phyloP scores from a whole-genome alignment of 1,140 invertebrate genomes.

The Cyclina sinensis region DNA sequence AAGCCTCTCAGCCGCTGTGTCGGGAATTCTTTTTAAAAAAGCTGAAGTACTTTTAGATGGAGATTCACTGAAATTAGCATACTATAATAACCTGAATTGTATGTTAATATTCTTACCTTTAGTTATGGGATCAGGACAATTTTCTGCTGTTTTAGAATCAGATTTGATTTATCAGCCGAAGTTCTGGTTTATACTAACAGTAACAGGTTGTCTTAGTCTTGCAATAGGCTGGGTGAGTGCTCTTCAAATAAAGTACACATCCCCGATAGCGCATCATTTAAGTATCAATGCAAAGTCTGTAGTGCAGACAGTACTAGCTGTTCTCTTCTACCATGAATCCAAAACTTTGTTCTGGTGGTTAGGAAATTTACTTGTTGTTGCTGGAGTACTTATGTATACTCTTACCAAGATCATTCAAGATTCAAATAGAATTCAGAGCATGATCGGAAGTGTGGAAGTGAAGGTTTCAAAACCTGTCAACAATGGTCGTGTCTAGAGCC shows the following conservation, averaged over 20 bases:
- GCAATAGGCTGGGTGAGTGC: slow-evolving; percentile 85
- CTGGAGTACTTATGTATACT: slow-evolving; percentile 82
- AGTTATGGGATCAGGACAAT: slow-evolving; percentile 80
- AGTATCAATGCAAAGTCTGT: slow-evolving; percentile 86
- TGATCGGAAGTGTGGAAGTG: neutral
- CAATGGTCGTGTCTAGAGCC: slow-evolving; percentile 20
- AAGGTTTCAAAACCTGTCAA: neutral
- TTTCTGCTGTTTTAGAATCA: slow-evolving; percentile 70
- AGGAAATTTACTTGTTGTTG: slow-evolving; percentile 83
- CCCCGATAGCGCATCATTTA: slow-evolving; percentile 86
- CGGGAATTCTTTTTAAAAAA: slow-evolving; percentile 84
- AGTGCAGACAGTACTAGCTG: slow-evolving; percentile 85
- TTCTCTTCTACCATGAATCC: slow-evolving; percentile 80
- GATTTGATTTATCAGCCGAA: slow-evolving; percentile 59
- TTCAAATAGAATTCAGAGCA: neutral
- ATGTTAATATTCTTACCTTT: slow-evolving; percentile 81
- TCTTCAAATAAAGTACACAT: slow-evolving; percentile 85
- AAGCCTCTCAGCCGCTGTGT: slow-evolving; percentile 83
- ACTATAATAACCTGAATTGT: slow-evolving; percentile 83
- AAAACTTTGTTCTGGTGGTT: slow-evolving; percentile 85
- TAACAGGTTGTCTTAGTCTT: slow-evolving; percentile 83
- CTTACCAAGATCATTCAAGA: slow-evolving; percentile 71
- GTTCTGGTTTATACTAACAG: slow-evolving; percentile 79
- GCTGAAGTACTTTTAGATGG: slow-evolving; percentile 75
- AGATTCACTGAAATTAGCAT: slow-evolving; percentile 81